Conservation (phyloP, 2,888 invertebrate genomes). For the Melinaea menophilus region DNA sequence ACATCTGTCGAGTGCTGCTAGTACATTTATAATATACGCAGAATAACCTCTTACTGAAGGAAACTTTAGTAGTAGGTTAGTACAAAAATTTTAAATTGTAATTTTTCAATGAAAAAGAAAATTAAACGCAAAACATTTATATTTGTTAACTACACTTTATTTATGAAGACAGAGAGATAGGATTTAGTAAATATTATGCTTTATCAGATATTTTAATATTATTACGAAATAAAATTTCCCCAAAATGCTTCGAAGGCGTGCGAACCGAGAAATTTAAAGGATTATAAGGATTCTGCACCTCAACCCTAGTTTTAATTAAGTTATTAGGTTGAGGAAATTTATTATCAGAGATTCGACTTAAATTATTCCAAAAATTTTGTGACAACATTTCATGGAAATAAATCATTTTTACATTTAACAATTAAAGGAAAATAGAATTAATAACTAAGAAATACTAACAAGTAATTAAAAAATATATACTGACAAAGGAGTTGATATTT, state of each 20-base stretch:
- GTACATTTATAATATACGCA: no score
- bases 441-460: no score
- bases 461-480: no score
- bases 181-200: constrained; percentile 17
- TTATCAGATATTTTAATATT: constrained; percentile 17
- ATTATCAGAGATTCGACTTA: neutral
- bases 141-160: constrained; percentile 9
- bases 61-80: no score
- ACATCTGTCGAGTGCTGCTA: no score
- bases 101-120: no score
- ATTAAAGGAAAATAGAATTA: no score
- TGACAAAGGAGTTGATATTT: no score
- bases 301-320: constrained; percentile 28
- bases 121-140: neutral
- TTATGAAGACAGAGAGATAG: constrained; percentile 13
- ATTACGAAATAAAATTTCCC: constrained; percentile 17
- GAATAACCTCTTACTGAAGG: no score
- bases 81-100: no score
- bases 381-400: neutral
- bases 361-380: neutral
- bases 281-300: constrained; percentile 24
- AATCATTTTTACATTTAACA: neutral
- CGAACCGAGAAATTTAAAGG: constrained; percentile 25
- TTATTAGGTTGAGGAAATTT: constrained; percentile 16
- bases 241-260: constrained; percentile 21